phyloP scores from a whole-genome alignment of 2,797 vertebrate genomes.

The Xerus rutilus region DNA sequence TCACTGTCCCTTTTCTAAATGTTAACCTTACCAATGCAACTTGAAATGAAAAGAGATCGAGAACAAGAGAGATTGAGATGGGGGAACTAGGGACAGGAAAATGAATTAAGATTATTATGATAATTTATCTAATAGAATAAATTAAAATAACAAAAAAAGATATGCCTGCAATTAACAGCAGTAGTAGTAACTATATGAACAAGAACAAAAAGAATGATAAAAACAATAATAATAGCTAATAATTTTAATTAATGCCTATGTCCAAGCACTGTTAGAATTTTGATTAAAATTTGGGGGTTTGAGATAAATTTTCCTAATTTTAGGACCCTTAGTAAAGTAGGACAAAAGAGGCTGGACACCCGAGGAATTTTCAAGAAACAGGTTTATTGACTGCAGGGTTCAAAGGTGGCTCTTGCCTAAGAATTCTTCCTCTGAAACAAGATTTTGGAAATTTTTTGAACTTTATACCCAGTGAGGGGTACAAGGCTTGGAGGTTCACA shows the following conservation, averaged over 20 bases:
- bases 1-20: slow-evolving; percentile 45
- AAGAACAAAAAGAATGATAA: not conserved
- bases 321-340: not conserved
- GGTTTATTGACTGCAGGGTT: too few relatives aligned
- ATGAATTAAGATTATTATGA: not conserved
- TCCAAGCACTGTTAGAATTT: not conserved
- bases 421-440: too few relatives aligned
- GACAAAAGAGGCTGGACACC: too few relatives aligned
- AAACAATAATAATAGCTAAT: not conserved
- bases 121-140: slow-evolving; percentile 29
- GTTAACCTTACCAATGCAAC: not conserved
- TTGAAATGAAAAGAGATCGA: not conserved
- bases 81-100: not conserved
- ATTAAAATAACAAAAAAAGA: not conserved
- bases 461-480: too few relatives aligned
- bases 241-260: not conserved
- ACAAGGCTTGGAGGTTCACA: too few relatives aligned
- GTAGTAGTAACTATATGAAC: not conserved
- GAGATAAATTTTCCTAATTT: too few relatives aligned
- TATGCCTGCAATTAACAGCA: not conserved
- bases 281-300: too few relatives aligned
- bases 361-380: too few relatives aligned
- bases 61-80: accelerated
- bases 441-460: too few relatives aligned
- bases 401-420: too few relatives aligned